Conservation (phyloP, 2,113 vertebrate genomes). For the Vidua chalybeata region DNA sequence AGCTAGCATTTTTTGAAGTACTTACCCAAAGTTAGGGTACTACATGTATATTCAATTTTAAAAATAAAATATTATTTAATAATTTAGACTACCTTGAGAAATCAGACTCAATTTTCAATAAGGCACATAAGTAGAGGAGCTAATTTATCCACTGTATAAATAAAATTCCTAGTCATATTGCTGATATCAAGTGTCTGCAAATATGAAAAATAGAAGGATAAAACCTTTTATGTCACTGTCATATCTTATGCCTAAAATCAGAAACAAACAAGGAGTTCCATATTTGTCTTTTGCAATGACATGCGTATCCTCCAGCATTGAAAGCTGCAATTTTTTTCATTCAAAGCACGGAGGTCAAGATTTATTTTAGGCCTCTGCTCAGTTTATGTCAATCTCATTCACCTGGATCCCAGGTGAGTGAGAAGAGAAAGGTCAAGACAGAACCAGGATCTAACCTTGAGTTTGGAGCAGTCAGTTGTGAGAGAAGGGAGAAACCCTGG, state of each 20-base stretch:
- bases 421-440: not conserved
- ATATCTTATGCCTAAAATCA: not conserved
- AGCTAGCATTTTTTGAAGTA: not conserved
- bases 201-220: not conserved
- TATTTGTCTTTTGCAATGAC: not conserved
- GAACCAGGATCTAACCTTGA: not conserved
- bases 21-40: not conserved
- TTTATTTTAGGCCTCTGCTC: not conserved
- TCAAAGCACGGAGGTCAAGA: not conserved
- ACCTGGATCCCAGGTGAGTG: not conserved
- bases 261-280: not conserved
- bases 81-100: not conserved
- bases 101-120: not conserved
- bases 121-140: not conserved
- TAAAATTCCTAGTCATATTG: not conserved
- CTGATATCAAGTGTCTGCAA: not conserved
- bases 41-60: not conserved
- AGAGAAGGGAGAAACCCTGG: not conserved
- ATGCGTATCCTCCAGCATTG: not conserved
- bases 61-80: not conserved
- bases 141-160: not conserved
- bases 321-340: not conserved
- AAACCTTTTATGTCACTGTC: not conserved
- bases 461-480: not conserved
- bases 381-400: not conserved